phyloP scores from a whole-genome alignment of 2,888 invertebrate genomes.

The Melieria omissa region DNA sequence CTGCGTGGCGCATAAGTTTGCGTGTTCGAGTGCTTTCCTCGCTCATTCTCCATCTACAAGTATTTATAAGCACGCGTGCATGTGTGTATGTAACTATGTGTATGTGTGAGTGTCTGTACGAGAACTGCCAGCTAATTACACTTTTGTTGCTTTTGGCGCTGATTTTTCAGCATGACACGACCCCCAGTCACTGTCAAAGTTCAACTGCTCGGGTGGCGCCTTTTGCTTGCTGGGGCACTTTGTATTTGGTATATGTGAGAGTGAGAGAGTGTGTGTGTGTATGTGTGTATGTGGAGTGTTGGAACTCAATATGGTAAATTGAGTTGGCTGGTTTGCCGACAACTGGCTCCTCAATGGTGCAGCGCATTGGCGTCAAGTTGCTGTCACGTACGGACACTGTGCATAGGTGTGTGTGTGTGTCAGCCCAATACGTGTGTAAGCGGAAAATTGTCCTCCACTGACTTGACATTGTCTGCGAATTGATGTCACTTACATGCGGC shows the following conservation, averaged over 20 bases:
- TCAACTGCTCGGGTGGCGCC: slow-evolving; percentile 10
- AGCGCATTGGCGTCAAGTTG: slow-evolving; percentile 30
- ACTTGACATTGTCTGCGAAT: not conserved
- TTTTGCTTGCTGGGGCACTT: not conserved
- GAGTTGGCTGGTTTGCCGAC: not conserved
- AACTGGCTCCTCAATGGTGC: not conserved
- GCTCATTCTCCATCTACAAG: not conserved
- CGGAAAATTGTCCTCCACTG: not conserved
- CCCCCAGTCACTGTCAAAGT: slow-evolving; percentile 22
- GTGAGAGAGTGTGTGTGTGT: not conserved
- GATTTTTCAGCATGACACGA: slow-evolving; percentile 30
- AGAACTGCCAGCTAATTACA: slow-evolving; percentile 42
- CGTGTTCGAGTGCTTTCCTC: not conserved
- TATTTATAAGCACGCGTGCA: not conserved
- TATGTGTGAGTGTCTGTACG: not conserved
- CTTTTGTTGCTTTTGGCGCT: slow-evolving; percentile 32
- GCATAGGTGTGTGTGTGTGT: slow-evolving; percentile 14
- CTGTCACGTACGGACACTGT: slow-evolving; percentile 2
- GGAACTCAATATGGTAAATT: not conserved
- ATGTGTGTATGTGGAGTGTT: not conserved
- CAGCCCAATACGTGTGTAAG: not conserved
- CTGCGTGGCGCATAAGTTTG: not conserved
- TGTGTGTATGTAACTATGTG: not conserved
- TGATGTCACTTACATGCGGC: not conserved
- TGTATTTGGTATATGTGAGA: not conserved